Base-by-base conservation (phyloP, 2,888 invertebrate species). In the Drosophila hamatofila region DNA sequence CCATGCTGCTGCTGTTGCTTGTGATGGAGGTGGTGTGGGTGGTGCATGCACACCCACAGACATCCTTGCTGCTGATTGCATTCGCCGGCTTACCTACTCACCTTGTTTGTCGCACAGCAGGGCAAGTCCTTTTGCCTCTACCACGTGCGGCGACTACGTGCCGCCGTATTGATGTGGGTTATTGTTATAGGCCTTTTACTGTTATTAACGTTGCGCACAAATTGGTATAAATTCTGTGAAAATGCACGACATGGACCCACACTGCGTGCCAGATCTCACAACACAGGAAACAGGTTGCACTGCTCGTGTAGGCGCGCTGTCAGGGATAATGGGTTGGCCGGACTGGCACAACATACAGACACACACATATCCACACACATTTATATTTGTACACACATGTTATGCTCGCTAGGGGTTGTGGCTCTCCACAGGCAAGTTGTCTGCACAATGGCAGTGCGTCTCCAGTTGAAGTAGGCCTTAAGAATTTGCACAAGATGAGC, bases 51-150 rank as follows among this genome's bases (percentile, higher is more conserved):
- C 54, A 57, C 21, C 48, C 59, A 65, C 56, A 63, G 84, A 77
- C 71, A 78, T 78, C 75, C 83, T 52, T 52, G 52, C 72, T 79
- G 73, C 69, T 90, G 86, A 87, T 90, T 87, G 90, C 86, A 90
- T 89, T 90, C 87, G 67, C 75, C 72, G 62, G 69, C 69, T 81
- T 69, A 88, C 86, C 84, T 78, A 81, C 79, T 86, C 84, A 86
- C 86, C 86, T 90, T 87, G 84, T 90, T 90, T 83, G 86, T 66
- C 66, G 89, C 86, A 74, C 86, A 88, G 82, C 89, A 59, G 83
- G 89, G 66, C 63, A 41, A 67, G 63, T 72, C 63, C 67, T 72
- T 58, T 35, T 51, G 71, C 70, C 78, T 75, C 79, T 72, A 84
- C 88, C 85, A 80, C 78, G 88, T 85, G 90, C 83, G 69, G 80